Conservation (phyloP, 1,140 invertebrate species). For the Apis laboriosa region DNA sequence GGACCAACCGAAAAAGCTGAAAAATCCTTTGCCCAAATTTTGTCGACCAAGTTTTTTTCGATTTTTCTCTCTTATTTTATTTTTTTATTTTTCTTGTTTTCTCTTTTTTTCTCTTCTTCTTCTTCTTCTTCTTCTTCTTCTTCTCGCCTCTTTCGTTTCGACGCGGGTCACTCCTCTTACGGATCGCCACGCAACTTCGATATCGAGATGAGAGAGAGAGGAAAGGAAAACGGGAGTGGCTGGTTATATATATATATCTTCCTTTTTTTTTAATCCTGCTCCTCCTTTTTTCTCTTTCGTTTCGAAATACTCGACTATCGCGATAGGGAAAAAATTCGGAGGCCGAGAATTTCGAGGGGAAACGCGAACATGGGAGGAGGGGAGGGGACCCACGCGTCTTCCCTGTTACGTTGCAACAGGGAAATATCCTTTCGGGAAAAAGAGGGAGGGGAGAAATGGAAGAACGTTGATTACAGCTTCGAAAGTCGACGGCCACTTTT, state of each 20-base stretch:
- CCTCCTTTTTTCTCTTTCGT: neutral
- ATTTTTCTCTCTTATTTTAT: too few species aligned
- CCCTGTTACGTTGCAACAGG: neutral
- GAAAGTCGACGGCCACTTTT: constrained; percentile 55
- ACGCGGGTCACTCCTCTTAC: neutral
- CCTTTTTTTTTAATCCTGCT: neutral
- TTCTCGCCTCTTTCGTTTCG: neutral
- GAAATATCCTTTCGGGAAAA: neutral
- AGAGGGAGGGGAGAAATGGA: neutral
- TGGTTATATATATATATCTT: neutral
- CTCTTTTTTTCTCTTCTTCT: neutral
- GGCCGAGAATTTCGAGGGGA: neutral
- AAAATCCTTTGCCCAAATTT: constrained; percentile 4
- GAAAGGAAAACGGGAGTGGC: neutral
- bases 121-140: neutral
- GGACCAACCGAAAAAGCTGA: neutral
- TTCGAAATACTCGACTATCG: neutral
- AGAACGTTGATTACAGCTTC: constrained; percentile 6
- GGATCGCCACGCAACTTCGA: neutral
- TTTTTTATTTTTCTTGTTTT: neutral
- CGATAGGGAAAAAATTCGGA: neutral
- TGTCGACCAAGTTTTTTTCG: neutral
- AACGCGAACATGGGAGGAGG: neutral
- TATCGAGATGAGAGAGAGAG: neutral
- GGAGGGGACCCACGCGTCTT: neutral